phyloP scores from a whole-genome alignment of 2,113 vertebrate genomes.

The Xiphorhynchus elegans region DNA sequence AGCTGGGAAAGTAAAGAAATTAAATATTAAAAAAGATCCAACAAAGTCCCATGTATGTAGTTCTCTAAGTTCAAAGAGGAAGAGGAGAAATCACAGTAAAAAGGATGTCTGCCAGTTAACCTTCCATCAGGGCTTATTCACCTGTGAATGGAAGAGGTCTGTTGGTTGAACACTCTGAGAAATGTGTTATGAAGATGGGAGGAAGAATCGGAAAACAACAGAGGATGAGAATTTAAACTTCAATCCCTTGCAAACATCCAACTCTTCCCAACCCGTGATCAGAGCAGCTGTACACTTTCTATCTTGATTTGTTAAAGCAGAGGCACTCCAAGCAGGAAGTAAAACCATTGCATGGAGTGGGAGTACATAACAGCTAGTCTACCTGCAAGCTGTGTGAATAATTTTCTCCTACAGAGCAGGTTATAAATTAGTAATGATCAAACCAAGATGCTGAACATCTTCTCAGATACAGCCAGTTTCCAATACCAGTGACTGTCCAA shows the following conservation, averaged over 20 bases:
- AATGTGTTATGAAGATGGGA: not conserved
- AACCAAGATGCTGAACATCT: not conserved
- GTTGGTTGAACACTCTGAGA: not conserved
- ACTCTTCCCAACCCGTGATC: not conserved
- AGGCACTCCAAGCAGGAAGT: not conserved
- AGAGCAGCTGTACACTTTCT: not conserved
- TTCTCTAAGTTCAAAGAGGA: not conserved
- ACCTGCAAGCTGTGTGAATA: not conserved
- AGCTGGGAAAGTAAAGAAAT: constrained; percentile 70
- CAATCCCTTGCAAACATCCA: not conserved
- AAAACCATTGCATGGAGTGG: fast-evolving
- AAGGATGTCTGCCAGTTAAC: constrained; percentile 24
- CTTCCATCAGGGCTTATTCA: not conserved
- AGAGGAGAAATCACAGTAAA: not conserved
- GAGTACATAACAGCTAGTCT: not conserved
- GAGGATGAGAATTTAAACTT: not conserved
- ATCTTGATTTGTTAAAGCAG: not conserved
- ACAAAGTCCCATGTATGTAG: not conserved
- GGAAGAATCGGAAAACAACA: not conserved
- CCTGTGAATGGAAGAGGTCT: not conserved
- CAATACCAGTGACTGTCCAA: not conserved
- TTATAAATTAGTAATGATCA: not conserved
- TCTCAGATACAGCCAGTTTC: not conserved
- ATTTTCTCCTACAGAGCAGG: not conserved
- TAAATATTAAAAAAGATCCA: not conserved